These are phyloP conservation scores for Amblyopsis hoosieri DNA, from an alignment of 2,797 vertebrate genomes.

Conservation along the genomic window DNA sequence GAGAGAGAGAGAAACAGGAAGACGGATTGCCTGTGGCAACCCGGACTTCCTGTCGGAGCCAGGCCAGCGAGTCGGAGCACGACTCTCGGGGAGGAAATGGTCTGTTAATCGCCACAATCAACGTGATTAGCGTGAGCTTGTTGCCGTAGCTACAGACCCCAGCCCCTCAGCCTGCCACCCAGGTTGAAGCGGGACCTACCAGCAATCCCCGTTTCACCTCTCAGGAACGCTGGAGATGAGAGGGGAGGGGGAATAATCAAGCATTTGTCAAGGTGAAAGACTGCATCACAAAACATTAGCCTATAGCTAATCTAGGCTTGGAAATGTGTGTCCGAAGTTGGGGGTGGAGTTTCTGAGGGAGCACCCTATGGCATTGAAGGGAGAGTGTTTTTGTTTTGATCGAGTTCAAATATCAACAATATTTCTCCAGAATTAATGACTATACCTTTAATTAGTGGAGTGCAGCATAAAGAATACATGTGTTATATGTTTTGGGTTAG, in stretches of 20 bases:
- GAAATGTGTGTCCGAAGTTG: too few relatives aligned
- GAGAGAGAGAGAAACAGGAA: slow-evolving; percentile 72
- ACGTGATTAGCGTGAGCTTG: slow-evolving; percentile 72
- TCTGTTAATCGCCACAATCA: slow-evolving; percentile 77
- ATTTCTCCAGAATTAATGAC: too few relatives aligned
- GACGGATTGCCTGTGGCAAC: slow-evolving; percentile 77
- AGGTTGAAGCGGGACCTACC: slow-evolving; percentile 56
- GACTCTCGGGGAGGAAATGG: slow-evolving; percentile 52
- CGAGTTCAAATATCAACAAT: too few relatives aligned
- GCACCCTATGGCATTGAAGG: too few relatives aligned
- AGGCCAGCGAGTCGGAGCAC: slow-evolving; percentile 72
- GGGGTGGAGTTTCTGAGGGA: too few relatives aligned
- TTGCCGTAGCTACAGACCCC: slow-evolving; percentile 59
- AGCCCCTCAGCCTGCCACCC: slow-evolving; percentile 64
- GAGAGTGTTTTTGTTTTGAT: too few relatives aligned
- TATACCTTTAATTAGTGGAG: too few relatives aligned
- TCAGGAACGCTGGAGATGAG: slow-evolving; percentile 35
- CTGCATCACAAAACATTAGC: not conserved
- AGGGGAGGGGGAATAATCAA: not conserved
- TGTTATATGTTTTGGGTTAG: too few relatives aligned
- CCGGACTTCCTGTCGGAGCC: slow-evolving; percentile 78
- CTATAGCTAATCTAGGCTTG: too few relatives aligned
- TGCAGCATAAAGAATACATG: too few relatives aligned
- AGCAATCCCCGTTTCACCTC: slow-evolving; percentile 32
- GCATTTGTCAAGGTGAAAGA: not conserved